Base-by-base conservation (phyloP, 2,113 vertebrate species). In the Phrynosoma platyrhinos region DNA sequence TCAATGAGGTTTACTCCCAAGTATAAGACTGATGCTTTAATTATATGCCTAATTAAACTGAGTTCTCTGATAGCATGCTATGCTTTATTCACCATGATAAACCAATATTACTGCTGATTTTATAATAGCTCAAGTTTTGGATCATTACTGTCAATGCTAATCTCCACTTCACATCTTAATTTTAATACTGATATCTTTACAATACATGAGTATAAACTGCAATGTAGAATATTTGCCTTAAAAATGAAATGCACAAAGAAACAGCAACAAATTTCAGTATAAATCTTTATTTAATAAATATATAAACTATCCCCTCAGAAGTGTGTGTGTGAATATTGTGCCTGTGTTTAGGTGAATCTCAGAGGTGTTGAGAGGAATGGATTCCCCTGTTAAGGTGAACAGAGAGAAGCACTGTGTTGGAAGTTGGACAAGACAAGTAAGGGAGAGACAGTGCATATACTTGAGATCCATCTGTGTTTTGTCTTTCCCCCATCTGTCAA, bases 21-120 rank as follows among this genome's bases (percentile, higher is more conserved):
- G 66, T 69, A 23, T 69, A 64, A 64, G 62, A 14, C 13, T 64
- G 27, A 9, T 25, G 66, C 40, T 82, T 74, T 82, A 87, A 87
- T 75, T 64, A 55, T 66, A 68, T 68, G 21, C 42, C 71, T 88
- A 83, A 88, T 82, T 82, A 83, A 82, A 83, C n/a, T 77, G 72
- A 68, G 82, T 27, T 53, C 10, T 75, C 12, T 75, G 55, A 82
- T 52, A 87, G 79, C 40, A 77, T 76, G 55, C 62, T 68, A 68
- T 36, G 55, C 74, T 82, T 76, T 88, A 77, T 76, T 82, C 55
- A 87, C 71, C 55, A 66, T 10, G 13, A 71, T 30, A 66, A 53
- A 66, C 40, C 62, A 78, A 64, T 76, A 64, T 83, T 76, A 53
- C 30, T 52, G 76, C 81, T 87, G 71, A 75, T 82, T 83, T 32